These are phyloP conservation scores for Ruditapes philippinarum DNA, from an alignment of 1,140 invertebrate species.

Conservation along the genomic window DNA sequence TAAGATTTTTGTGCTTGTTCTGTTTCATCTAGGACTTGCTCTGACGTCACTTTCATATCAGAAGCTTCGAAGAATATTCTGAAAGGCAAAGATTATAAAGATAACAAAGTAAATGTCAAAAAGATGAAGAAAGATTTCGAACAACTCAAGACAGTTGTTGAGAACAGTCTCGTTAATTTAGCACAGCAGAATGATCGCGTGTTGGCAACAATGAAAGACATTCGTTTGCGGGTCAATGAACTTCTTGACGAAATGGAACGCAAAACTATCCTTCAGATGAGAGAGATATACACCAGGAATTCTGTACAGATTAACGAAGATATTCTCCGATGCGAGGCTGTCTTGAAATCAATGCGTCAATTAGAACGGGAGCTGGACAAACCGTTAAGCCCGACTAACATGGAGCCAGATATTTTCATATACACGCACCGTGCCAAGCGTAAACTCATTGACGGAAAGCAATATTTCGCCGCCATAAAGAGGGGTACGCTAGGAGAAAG, in stretches of 20 bases:
- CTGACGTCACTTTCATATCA: constrained; percentile 28
- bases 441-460: constrained; percentile 16
- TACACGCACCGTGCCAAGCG: constrained; percentile 34
- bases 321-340: constrained; percentile 38
- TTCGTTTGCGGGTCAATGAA: background rate
- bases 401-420: constrained; percentile 48
- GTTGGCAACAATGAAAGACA: background rate
- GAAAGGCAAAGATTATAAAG: constrained; percentile 41
- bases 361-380: constrained; percentile 46
- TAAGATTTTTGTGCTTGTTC: no score
- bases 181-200: constrained; percentile 20
- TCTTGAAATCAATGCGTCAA: constrained; percentile 34
- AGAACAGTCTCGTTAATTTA: constrained; percentile 26
- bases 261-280: background rate
- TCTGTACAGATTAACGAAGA: constrained; percentile 49
- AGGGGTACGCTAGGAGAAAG: constrained; percentile 39
- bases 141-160: constrained; percentile 1
- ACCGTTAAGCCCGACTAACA: constrained; percentile 43
- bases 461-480: constrained; percentile 15
- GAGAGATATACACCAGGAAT: constrained; percentile 41
- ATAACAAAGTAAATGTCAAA: background rate
- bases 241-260: constrained; percentile 29
- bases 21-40: constrained; percentile 39
- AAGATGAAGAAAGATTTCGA: constrained; percentile 50
- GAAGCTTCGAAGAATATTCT: constrained; percentile 35